Evolutionary conservation across 2,888 invertebrate species (phyloP).

Genomic region (Emmelina monodactyla): DNA sequence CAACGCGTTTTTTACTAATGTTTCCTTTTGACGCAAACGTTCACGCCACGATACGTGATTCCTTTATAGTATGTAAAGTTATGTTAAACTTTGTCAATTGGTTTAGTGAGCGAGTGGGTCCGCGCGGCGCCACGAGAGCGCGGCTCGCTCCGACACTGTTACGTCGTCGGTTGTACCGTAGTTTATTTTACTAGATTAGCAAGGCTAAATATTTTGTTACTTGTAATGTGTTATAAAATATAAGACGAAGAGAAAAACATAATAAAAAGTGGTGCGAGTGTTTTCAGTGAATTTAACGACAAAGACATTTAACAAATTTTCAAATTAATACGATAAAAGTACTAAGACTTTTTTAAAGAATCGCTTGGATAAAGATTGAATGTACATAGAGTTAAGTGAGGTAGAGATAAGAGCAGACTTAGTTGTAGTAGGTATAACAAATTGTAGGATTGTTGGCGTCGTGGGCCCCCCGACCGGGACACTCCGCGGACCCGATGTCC

Average conservation of each 20-base stretch:
- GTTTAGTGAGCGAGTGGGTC: too few species aligned
- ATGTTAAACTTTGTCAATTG: constrained; percentile 32
- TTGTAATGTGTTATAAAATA: constrained; percentile 45
- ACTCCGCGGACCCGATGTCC: too few species aligned
- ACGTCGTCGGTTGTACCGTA: constrained; percentile 47
- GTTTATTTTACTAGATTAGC: constrained; percentile 49
- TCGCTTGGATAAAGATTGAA: constrained; percentile 59
- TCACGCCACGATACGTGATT: constrained; percentile 29
- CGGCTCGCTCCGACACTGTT: constrained; percentile 16
- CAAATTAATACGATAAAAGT: constrained; percentile 61
- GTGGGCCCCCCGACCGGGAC: constrained; percentile 6
- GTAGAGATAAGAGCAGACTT: constrained; percentile 56
- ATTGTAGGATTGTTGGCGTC: constrained; percentile 48
- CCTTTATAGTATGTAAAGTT: constrained; percentile 42
- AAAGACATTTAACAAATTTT: constrained; percentile 66
- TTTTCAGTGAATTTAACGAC: constrained; percentile 52
- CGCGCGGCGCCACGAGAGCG: not conserved
- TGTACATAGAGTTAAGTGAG: constrained; percentile 58
- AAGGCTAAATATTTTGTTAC: constrained; percentile 45
- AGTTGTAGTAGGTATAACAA: constrained; percentile 66
- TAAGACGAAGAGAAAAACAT: constrained; percentile 24
- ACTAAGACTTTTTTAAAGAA: constrained; percentile 63
- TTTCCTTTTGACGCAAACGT: constrained; percentile 6
- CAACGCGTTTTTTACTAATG: constrained; percentile 9
- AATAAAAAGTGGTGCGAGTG: constrained; percentile 53